phyloP scores from a whole-genome alignment of 1,140 invertebrate genomes.

The Calliopsis andreniformis region DNA sequence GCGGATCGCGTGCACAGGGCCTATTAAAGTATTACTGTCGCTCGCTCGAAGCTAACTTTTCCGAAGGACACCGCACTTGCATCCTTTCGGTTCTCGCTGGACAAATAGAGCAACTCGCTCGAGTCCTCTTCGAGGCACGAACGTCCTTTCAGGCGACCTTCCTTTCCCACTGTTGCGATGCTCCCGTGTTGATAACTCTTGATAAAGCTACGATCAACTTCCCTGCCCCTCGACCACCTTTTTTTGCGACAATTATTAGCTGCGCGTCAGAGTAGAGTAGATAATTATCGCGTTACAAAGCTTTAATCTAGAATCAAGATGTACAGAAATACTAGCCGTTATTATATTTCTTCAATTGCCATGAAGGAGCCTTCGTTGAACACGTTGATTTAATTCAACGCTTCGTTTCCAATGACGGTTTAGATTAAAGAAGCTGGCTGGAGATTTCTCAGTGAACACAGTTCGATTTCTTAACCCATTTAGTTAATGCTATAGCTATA shows the following conservation, averaged over 20 bases:
- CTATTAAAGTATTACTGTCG: conserved; percentile 66
- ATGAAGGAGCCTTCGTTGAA: background rate
- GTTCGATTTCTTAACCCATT: background rate
- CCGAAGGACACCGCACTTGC: conserved; percentile 37
- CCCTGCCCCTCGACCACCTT: too few relatives aligned
- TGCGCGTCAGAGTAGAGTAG: too few relatives aligned
- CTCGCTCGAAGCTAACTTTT: conserved; percentile 46
- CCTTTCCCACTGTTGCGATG: background rate
- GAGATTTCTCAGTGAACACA: background rate
- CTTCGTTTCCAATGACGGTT: background rate
- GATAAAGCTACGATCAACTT: background rate
- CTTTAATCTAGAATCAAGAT: background rate
- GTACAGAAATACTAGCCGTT: background rate
- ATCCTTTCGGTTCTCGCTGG: conserved; percentile 43
- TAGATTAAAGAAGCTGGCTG: conserved; percentile 4
- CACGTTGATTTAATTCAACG: background rate
- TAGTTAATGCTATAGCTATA: background rate
- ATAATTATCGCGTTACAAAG: background rate
- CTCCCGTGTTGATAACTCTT: background rate
- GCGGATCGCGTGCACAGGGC: conserved; percentile 53
- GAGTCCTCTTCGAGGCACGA: background rate
- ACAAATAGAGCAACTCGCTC: conserved; percentile 36
- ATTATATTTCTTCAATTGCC: conserved; percentile 13
- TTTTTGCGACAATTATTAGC: background rate
- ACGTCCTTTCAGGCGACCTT: conserved; percentile 29